phyloP scores from a whole-genome alignment of 1,140 invertebrate genomes.

The Aphis craccivora region DNA sequence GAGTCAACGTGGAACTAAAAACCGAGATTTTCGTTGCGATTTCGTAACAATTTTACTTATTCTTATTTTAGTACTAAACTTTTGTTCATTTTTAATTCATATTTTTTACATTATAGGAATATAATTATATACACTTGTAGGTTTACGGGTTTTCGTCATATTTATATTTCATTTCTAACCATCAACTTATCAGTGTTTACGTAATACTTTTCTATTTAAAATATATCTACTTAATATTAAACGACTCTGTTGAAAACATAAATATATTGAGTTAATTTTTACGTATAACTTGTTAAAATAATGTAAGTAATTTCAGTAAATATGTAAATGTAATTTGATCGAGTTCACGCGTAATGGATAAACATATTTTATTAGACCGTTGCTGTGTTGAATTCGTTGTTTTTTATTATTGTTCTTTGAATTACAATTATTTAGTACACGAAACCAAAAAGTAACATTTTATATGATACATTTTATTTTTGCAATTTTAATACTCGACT shows the following conservation, averaged over 20 bases:
- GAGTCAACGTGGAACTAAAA: neutral
- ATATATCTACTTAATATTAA: neutral
- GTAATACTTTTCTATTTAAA: neutral
- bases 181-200: neutral
- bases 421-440: neutral
- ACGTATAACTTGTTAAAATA: neutral
- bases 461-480: slow-evolving; percentile 10
- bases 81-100: neutral
- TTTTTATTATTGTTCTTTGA: neutral
- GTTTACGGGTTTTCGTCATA: neutral
- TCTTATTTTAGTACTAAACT: neutral
- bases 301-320: neutral
- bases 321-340: slow-evolving; percentile 8
- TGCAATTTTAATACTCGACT: neutral
- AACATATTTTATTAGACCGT: slow-evolving; percentile 30
- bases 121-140: neutral
- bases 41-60: neutral
- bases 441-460: neutral
- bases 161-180: neutral
- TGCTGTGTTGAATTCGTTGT: slow-evolving; percentile 23
- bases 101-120: neutral
- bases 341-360: slow-evolving; percentile 43
- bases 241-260: neutral
- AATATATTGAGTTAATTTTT: neutral
- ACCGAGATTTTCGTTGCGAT: neutral